Evolutionary conservation across 2,113 vertebrate genomes (phyloP).

Genomic region (Trichomycterus rosablanca): DNA sequence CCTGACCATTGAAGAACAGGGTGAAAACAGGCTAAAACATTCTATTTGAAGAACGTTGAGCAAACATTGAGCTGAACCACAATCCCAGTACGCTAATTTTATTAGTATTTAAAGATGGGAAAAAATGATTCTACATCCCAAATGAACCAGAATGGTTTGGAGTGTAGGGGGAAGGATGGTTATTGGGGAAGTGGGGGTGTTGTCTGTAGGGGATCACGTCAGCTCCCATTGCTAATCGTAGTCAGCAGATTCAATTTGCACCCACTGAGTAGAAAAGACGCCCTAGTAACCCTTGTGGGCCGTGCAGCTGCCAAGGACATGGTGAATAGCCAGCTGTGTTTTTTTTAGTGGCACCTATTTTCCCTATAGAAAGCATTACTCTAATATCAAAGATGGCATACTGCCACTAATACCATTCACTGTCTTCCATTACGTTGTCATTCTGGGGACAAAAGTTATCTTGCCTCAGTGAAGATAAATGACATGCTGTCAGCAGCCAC

Average conservation of each 20-base stretch:
- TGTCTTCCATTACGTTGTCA: slow-evolving; percentile 11
- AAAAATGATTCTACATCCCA: too few relatives aligned
- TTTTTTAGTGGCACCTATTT: too few relatives aligned
- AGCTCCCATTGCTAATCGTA: slow-evolving; percentile 21
- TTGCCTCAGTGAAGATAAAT: slow-evolving; percentile 25
- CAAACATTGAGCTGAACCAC: too few relatives aligned
- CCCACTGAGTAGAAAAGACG: slow-evolving; percentile 22
- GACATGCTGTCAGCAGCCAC: slow-evolving; percentile 24
- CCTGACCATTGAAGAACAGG: too few relatives aligned
- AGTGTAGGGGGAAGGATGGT: too few relatives aligned
- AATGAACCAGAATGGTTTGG: too few relatives aligned
- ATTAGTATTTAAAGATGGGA: too few relatives aligned
- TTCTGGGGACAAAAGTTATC: background rate
- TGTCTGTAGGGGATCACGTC: slow-evolving; percentile 8
- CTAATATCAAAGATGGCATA: background rate
- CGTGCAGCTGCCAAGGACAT: slow-evolving; percentile 26
- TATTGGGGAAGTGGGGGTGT: too few relatives aligned
- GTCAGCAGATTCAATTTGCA: slow-evolving; percentile 43
- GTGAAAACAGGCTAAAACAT: too few relatives aligned
- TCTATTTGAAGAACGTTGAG: too few relatives aligned
- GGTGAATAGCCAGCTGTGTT: slow-evolving; percentile 9
- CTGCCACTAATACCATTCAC: background rate
- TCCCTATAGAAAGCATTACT: background rate
- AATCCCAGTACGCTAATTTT: too few relatives aligned
- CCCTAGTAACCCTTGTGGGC: slow-evolving; percentile 23